Evolutionary conservation across 2,797 vertebrate species (phyloP), one percentile per base, ranked within the genome.

Genomic region (Spondyliosoma cantharus): DNA sequence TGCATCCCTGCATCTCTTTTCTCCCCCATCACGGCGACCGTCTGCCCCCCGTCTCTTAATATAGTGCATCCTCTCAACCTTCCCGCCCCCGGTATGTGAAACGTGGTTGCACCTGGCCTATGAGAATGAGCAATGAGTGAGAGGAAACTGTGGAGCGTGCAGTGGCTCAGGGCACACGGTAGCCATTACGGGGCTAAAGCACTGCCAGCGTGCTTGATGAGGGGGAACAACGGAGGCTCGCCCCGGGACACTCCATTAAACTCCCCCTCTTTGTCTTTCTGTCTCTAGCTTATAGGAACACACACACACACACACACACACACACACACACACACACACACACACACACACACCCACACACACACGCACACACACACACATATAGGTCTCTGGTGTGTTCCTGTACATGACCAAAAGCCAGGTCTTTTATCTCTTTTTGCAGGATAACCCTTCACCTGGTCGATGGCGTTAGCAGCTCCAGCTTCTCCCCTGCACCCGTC

Each of bases 201-300:
- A 84, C 90, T 88, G 87, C 82, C 90, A 88, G 90, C 75, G 87
- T 93, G 93, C 89, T 92, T 92, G 91, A 94, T 94, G 92, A 93
- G 88, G 91, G 89, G 90, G 91, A 93, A 93, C 92, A 87, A 88
- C 76, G 81, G 83, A 89, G 87, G 81, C 87, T 92, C 83, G 76
- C 91, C 87, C 88, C 83, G 91, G 91, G 93, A 93, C 91, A 91
- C 90, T 84, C 89, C 93, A 93, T 93, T 94, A 91, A 91, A 93
- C 86, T 87, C 84, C 84, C 82, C 87, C 89, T 86, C 89, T 93
- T 92, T 91, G 92, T 93, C 91, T 94, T 94, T 89, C 88, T 93
- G 91, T 91, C 90, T 86, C 68, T 37, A 72, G 70, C 76, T 71
- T 78, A 76, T 65, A 71, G 12, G 60, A 63, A 71, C 78, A 79